Evolutionary conservation across 1,140 invertebrate genomes (phyloP).

Genomic region (Brachionus koreanus): DNA sequence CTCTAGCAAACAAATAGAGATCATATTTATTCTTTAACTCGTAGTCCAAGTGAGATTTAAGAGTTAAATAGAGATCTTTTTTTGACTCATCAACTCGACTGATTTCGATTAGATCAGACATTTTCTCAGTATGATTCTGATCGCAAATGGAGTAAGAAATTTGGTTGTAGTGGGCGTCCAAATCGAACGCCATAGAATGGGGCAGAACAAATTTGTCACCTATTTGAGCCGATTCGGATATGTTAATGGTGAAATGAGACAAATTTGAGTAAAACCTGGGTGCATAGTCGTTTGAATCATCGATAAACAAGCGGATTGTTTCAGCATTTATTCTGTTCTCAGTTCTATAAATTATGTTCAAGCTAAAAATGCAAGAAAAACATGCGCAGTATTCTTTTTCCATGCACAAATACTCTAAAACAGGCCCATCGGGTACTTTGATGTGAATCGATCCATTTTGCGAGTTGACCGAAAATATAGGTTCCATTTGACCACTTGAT

Average conservation of each 20-base stretch:
- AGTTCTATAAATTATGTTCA: constrained; percentile 35
- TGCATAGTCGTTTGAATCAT: constrained; percentile 9
- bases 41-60: constrained; percentile 23
- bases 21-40: not conserved
- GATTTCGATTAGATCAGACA: constrained; percentile 9
- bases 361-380: constrained; percentile 17
- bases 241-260: not conserved
- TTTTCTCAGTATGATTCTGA: not conserved
- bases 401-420: constrained; percentile 25
- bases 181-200: constrained; percentile 4
- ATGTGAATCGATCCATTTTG: constrained; percentile 8
- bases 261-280: not conserved
- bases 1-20: constrained; percentile 6
- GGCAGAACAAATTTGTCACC: constrained; percentile 4
- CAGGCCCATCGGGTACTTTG: not conserved
- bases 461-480: constrained; percentile 1
- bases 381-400: constrained; percentile 8
- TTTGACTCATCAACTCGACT: not conserved
- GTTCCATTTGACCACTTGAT: not conserved
- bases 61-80: not conserved
- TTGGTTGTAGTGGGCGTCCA: constrained; percentile 35
- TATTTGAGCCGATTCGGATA: constrained; percentile 39
- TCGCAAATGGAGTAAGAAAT: constrained; percentile 3
- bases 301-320: constrained; percentile 28
- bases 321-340: constrained; percentile 29